Conservation (phyloP, 2,797 vertebrate species). For the Scarus forsteni region DNA sequence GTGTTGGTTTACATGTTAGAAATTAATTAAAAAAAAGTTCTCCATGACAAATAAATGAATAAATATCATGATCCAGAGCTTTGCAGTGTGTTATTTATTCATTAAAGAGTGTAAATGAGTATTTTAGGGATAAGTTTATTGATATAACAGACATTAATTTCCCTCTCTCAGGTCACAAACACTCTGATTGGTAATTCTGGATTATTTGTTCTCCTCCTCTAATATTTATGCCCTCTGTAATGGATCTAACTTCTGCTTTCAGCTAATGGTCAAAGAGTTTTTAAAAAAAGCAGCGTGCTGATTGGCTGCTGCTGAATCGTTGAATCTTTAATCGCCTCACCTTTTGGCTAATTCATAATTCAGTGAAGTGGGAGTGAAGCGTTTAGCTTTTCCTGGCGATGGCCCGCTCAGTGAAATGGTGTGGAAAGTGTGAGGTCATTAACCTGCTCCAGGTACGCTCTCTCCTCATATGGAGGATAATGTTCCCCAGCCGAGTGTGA, state of each 20-base stretch:
- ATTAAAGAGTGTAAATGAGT: slow-evolving; percentile 45
- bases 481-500: slow-evolving; percentile 76
- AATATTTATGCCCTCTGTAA: slow-evolving; percentile 82
- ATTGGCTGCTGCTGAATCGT: slow-evolving; percentile 66
- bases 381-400: slow-evolving; percentile 76
- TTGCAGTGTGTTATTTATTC: slow-evolving; percentile 39
- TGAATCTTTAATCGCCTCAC: slow-evolving; percentile 83
- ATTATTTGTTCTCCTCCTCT: slow-evolving; percentile 77
- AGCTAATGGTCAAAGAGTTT: slow-evolving; percentile 64
- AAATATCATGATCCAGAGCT: slow-evolving; percentile 16
- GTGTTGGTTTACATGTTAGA: not conserved
- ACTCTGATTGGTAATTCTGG: slow-evolving; percentile 77
- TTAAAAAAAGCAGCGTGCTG: slow-evolving; percentile 44
- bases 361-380: slow-evolving; percentile 78
- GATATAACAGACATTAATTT: slow-evolving; percentile 52
- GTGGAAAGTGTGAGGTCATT: slow-evolving; percentile 85
- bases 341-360: slow-evolving; percentile 86
- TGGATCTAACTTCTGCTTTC: slow-evolving; percentile 70
- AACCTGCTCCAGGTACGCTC: slow-evolving; percentile 81
- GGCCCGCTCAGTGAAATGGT: slow-evolving; percentile 82
- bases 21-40: not conserved
- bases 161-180: slow-evolving; percentile 53
- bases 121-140: slow-evolving; percentile 41
- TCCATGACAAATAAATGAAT: slow-evolving; percentile 22
- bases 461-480: slow-evolving; percentile 77